A percentile compares a stretch with the other conserved stretches of the same genome.
phyloP scores from a whole-genome alignment of 2,113 vertebrate genomes.

The Bubalus kerabau region DNA sequence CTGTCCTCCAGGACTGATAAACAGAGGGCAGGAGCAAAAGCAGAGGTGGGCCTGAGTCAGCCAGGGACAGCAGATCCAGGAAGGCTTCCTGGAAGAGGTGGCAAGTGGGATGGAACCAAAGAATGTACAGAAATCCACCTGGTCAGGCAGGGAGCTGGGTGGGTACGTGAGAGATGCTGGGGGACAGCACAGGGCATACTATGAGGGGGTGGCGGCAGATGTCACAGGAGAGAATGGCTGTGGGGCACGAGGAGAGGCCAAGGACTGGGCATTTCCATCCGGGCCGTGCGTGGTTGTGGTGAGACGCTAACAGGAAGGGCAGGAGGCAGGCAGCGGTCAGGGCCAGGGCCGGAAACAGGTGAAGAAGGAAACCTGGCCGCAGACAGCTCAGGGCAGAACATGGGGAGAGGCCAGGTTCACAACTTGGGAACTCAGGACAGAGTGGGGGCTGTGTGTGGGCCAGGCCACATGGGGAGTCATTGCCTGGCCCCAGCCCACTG shows the following conservation, averaged over 20 bases:
- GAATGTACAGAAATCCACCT: not conserved
- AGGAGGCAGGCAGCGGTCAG: not conserved
- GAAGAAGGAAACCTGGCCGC: not conserved
- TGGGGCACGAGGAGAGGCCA: not conserved
- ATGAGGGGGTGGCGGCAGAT: not conserved
- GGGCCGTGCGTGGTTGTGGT: not conserved
- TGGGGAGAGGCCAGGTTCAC: not conserved
- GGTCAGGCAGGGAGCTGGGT: not conserved
- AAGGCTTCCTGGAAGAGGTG: not conserved
- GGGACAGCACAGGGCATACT: not conserved
- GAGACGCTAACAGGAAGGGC: not conserved
- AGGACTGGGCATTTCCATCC: not conserved
- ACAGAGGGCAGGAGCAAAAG: not conserved
- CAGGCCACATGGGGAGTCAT: not conserved
- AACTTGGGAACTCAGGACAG: not conserved
- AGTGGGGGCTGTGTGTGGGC: not conserved
- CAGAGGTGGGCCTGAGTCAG: not conserved
- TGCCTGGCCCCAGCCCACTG: not conserved
- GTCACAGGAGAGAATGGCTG: not conserved
- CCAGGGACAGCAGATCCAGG: not conserved
- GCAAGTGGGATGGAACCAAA: not conserved
- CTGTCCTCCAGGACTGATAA: not conserved
- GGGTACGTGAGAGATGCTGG: not conserved
- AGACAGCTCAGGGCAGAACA: accelerated
- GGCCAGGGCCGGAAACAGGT: too few species aligned